phyloP scores from a whole-genome alignment of 2,113 vertebrate species.

The Hippopotamus amphibius region DNA sequence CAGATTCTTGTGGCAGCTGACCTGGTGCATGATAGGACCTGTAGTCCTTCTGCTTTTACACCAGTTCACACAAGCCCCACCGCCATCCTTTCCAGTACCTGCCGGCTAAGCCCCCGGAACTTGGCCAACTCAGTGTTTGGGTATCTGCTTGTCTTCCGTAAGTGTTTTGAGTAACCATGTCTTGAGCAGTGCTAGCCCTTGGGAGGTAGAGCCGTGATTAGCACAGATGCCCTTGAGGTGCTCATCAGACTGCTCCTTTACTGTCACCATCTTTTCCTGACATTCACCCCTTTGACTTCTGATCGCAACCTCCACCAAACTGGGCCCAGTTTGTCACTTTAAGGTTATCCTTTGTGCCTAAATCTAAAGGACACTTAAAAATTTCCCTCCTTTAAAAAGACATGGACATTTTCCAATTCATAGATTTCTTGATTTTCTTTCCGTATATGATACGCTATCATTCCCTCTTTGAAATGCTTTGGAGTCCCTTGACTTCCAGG shows the following conservation, averaged over 20 bases:
- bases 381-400: neutral
- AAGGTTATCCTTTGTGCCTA: neutral
- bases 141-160: neutral
- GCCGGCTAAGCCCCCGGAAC: neutral
- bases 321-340: neutral
- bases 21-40: neutral
- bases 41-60: neutral
- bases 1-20: neutral
- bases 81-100: neutral
- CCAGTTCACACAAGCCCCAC: fast-evolving
- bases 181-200: neutral
- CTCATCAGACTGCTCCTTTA: neutral
- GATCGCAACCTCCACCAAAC: neutral
- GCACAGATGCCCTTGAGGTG: neutral
- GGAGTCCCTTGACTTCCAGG: neutral
- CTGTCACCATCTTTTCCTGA: neutral
- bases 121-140: neutral
- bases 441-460: neutral
- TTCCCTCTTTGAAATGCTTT: neutral
- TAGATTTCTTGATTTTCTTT: neutral
- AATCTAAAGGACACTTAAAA: neutral
- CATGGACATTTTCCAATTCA: neutral
- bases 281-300: neutral
- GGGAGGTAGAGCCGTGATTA: neutral
- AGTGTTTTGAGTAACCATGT: neutral